phyloP scores from a whole-genome alignment of 2,797 vertebrate species.

The Erethizon dorsatum region DNA sequence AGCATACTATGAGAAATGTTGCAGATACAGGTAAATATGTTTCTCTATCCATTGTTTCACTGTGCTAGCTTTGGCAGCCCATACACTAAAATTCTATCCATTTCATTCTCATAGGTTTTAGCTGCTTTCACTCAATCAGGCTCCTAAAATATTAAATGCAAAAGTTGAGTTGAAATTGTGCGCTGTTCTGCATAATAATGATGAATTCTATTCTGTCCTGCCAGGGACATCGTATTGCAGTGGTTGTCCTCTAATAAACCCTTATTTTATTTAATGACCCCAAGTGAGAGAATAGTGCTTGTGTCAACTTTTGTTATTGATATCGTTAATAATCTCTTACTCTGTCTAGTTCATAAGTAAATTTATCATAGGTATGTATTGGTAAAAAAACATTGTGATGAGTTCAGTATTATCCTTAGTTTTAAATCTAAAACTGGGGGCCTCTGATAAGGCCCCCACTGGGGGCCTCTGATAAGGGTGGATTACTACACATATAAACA shows the following conservation, averaged over 20 bases:
- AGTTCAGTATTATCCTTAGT: neutral
- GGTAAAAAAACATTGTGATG: neutral
- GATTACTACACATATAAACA: neutral
- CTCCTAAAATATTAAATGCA: neutral
- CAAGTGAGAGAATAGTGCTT: no score
- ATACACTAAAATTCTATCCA: neutral
- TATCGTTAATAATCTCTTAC: neutral
- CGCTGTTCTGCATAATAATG: neutral
- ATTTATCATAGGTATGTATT: neutral
- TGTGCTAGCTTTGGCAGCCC: neutral
- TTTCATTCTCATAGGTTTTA: neutral
- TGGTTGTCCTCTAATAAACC: neutral
- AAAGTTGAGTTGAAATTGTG: neutral
- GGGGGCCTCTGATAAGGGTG: neutral
- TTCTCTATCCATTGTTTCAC: neutral
- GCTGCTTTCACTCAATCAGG: neutral
- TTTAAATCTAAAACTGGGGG: neutral
- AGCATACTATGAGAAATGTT: slow-evolving; percentile 99
- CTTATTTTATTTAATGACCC: neutral
- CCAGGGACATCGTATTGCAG: neutral
- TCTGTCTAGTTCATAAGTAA: neutral
- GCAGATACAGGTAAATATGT: slow-evolving; percentile 96
- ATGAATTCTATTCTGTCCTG: neutral
- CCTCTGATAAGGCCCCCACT: neutral
- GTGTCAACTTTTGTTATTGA: neutral